phyloP scores from a whole-genome alignment of 2,113 vertebrate genomes.

The Dicentrarchus labrax region DNA sequence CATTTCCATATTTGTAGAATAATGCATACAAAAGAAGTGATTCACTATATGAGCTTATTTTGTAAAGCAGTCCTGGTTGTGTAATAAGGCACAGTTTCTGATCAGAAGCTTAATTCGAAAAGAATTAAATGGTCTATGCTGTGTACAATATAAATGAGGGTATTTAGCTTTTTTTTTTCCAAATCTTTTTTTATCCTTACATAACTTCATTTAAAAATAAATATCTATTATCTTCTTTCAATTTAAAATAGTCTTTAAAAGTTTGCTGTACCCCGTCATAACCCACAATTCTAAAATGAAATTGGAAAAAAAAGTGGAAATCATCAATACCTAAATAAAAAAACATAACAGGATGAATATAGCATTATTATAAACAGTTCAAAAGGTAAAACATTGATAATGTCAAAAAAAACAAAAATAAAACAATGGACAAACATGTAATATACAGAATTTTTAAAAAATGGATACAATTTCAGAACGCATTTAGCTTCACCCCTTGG shows the following conservation, averaged over 20 bases:
- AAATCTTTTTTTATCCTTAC: conserved; percentile 65
- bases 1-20: conserved; percentile 32
- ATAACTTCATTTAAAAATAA: conserved; percentile 87
- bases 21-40: conserved; percentile 17
- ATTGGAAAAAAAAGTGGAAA: conserved; percentile 60
- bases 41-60: conserved; percentile 16
- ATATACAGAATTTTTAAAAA: conserved; percentile 79
- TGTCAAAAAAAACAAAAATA: conserved; percentile 54
- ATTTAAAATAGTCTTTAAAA: conserved; percentile 78
- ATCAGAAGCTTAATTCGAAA: conserved; percentile 24
- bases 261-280: conserved; percentile 66
- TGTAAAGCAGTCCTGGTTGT: conserved; percentile 18
- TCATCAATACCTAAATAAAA: conserved; percentile 73
- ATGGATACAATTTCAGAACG: conserved; percentile 76
- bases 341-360: conserved; percentile 72
- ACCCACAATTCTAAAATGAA: conserved; percentile 75
- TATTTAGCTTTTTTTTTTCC: conserved; percentile 50
- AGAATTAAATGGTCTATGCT: conserved; percentile 32
- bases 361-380: conserved; percentile 74
- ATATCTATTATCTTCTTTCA: conserved; percentile 83
- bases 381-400: conserved; percentile 74
- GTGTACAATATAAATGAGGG: conserved; percentile 61
- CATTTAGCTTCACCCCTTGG: conserved; percentile 65
- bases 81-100: conserved; percentile 64
- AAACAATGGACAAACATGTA: conserved; percentile 72